Percentiles rank a stretch among this genome's conserved stretches.
Conservation (phyloP, 64 coral and sea anemone species). For the Exaiptasia diaphana region DNA sequence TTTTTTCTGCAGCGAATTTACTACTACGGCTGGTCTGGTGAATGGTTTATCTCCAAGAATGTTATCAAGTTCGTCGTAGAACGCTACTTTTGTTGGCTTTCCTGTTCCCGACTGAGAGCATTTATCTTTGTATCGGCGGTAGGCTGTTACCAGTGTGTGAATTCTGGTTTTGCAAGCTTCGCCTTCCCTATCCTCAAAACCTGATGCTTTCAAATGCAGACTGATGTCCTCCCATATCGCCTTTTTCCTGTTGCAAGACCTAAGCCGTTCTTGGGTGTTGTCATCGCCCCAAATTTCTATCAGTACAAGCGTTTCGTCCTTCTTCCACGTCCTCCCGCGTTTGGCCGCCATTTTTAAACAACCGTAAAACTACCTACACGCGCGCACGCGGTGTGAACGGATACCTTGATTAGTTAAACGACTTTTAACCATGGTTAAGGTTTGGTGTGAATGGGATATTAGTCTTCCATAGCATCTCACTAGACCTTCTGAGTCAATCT, state of each 20-base stretch:
- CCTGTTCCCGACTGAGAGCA: not conserved
- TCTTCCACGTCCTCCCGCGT: too few species aligned
- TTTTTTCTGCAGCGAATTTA: not conserved
- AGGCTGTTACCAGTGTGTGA: not conserved
- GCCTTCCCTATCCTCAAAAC: too few species aligned
- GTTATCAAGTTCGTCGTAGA: not conserved
- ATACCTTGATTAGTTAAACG: not conserved
- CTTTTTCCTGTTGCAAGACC: too few species aligned
- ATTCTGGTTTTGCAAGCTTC: not conserved
- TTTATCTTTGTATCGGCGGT: conserved; percentile 6
- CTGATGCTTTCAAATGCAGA: too few species aligned
- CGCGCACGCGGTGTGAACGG: too few species aligned
- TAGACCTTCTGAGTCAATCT: conserved; percentile 35
- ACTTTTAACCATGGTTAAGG: not conserved
- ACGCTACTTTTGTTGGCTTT: not conserved
- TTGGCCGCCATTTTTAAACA: too few species aligned
- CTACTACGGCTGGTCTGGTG: not conserved
- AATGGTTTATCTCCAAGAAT: not conserved
- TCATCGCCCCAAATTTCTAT: too few species aligned
- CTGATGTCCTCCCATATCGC: too few species aligned
- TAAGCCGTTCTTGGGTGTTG: too few species aligned
- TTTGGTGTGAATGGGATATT: not conserved
- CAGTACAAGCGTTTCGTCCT: too few species aligned
- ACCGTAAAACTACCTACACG: too few species aligned
- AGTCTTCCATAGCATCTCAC: conserved; percentile 40